phyloP scores from a whole-genome alignment of 1,140 invertebrate species.

The Ladona fulva region DNA sequence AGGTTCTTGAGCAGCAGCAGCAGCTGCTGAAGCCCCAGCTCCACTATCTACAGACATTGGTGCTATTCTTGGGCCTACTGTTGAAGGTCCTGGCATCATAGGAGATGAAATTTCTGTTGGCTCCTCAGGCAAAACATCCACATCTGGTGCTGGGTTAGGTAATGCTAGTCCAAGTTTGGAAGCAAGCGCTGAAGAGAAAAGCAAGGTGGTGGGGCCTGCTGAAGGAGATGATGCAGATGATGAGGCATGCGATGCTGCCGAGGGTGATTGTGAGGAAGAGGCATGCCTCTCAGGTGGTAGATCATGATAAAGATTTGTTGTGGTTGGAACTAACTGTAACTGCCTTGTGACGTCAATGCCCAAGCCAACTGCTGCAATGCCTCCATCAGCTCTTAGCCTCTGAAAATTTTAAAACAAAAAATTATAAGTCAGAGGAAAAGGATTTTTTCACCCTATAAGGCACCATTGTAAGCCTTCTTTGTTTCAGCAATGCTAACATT shows the following conservation, averaged over 20 bases:
- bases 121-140: slow-evolving; percentile 53
- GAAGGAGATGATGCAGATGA: slow-evolving; percentile 16
- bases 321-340: background rate
- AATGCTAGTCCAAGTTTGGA: slow-evolving; percentile 79
- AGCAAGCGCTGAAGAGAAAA: slow-evolving; percentile 44
- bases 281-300: slow-evolving; percentile 44
- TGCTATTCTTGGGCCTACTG: slow-evolving; percentile 20
- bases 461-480: no score
- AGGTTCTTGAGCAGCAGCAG: slow-evolving; percentile 50
- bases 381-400: slow-evolving; percentile 43
- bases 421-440: no score
- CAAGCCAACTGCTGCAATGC: slow-evolving; percentile 19
- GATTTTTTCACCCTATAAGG: no score
- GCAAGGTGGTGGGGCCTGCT: slow-evolving; percentile 14
- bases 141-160: slow-evolving; percentile 91
- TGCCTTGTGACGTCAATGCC: background rate
- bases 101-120: slow-evolving; percentile 19
- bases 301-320: slow-evolving; percentile 52
- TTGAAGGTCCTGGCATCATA: slow-evolving; percentile 15
- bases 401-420: no score
- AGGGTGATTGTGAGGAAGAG: slow-evolving; percentile 24
- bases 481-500: no score
- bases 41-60: slow-evolving; percentile 1
- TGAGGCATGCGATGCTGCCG: slow-evolving; percentile 22
- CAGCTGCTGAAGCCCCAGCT: slow-evolving; percentile 28